phyloP scores from a whole-genome alignment of 2,797 vertebrate genomes.

The Presbytis comata region DNA sequence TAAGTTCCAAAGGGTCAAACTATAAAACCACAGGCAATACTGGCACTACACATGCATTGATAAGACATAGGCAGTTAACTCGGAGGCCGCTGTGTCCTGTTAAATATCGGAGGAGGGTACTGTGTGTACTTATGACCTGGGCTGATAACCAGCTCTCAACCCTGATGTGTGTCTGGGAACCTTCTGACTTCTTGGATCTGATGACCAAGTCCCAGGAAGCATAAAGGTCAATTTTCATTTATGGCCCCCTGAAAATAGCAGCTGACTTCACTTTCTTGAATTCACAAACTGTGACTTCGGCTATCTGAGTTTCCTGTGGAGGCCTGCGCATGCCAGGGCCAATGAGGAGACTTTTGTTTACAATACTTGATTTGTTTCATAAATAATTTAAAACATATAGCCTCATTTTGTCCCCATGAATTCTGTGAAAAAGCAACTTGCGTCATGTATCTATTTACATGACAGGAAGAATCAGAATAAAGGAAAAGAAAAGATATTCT shows the following conservation, averaged over 20 bases:
- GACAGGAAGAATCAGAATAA: neutral
- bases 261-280: neutral
- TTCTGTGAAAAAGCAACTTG: conserved; percentile 19
- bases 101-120: neutral
- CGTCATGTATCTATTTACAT: neutral
- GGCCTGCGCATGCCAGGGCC: neutral
- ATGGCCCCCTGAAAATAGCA: neutral
- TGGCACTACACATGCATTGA: neutral
- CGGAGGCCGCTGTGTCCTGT: neutral
- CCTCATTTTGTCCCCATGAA: neutral
- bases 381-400: neutral
- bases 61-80: neutral
- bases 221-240: conserved; percentile 41
- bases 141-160: neutral
- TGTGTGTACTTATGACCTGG: conserved; percentile 36
- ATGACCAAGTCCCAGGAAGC: neutral
- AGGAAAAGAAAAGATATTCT: neutral
- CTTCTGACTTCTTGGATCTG: conserved; percentile 9
- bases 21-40: neutral
- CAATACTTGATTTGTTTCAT: neutral
- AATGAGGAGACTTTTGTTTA: neutral
- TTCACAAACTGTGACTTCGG: neutral
- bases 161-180: neutral
- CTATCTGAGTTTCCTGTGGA: neutral
- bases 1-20: neutral